Evolutionary conservation across 1,140 invertebrate genomes (phyloP).

Genomic region (Cydia pomonella): DNA sequence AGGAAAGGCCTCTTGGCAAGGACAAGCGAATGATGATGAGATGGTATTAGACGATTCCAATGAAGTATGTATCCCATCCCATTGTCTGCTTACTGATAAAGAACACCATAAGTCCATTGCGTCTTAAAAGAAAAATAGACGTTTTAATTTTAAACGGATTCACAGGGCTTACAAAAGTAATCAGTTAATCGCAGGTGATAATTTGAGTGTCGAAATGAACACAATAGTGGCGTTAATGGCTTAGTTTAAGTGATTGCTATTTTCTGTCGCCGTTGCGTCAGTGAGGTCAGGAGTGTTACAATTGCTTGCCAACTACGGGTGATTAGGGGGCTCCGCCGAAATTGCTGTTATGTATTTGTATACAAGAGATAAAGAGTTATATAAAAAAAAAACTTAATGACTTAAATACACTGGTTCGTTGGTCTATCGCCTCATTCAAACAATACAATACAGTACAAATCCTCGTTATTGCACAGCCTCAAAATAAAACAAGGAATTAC

Average conservation of each 20-base stretch:
- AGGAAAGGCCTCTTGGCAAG: too few species aligned
- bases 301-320: background rate
- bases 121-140: background rate
- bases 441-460: too few species aligned
- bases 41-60: background rate
- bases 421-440: too few species aligned
- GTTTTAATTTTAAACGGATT: background rate
- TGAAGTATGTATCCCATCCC: background rate
- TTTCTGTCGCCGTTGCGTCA: constrained; percentile 11
- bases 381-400: too few species aligned
- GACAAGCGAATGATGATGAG: too few species aligned
- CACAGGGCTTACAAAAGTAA: constrained; percentile 15
- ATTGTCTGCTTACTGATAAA: background rate
- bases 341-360: too few species aligned
- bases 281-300: background rate
- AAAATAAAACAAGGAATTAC: too few species aligned
- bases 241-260: constrained; percentile 31
- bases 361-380: too few species aligned
- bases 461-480: too few species aligned
- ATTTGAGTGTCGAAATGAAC: constrained; percentile 8
- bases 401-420: too few species aligned
- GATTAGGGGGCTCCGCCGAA: too few species aligned
- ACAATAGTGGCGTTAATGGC: constrained; percentile 24
- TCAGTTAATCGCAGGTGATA: constrained; percentile 12
- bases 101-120: background rate